phyloP scores from a whole-genome alignment of 2,888 invertebrate genomes.

The Parasteatoda lunata region DNA sequence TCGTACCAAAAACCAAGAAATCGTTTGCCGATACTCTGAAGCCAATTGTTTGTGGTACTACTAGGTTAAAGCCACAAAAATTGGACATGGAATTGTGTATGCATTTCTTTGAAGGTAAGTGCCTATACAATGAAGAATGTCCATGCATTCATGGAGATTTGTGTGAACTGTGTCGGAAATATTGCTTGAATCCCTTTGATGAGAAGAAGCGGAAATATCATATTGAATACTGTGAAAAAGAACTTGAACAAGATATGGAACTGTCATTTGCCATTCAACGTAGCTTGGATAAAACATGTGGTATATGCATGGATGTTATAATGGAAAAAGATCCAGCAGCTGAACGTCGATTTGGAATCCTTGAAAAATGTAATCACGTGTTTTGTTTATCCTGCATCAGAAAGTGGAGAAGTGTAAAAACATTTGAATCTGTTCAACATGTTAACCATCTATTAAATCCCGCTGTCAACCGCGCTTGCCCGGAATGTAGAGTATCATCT shows the following conservation, averaged over 20 bases:
- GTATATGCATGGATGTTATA: constrained; percentile 86
- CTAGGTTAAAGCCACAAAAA: constrained; percentile 5
- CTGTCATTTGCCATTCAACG: constrained; percentile 85
- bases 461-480: constrained; percentile 80
- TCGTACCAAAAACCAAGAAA: constrained; percentile 73
- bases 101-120: constrained; percentile 73
- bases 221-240: constrained; percentile 80
- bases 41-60: constrained; percentile 8
- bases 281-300: constrained; percentile 86
- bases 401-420: constrained; percentile 86
- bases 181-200: constrained; percentile 80
- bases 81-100: constrained; percentile 69
- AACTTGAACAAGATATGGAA: constrained; percentile 87
- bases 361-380: constrained; percentile 88
- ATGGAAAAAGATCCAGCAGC: constrained; percentile 73
- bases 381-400: constrained; percentile 89
- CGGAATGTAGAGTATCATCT: constrained; percentile 86
- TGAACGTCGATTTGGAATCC: constrained; percentile 84
- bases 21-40: constrained; percentile 73
- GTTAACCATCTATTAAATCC: constrained; percentile 42
- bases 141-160: constrained; percentile 79
- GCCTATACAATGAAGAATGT: constrained; percentile 75
- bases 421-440: constrained; percentile 82
- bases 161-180: constrained; percentile 85
- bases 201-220: constrained; percentile 77